Evolutionary conservation across 1,140 invertebrate genomes (phyloP).

Genomic region (Aphelenchoides besseyi): DNA sequence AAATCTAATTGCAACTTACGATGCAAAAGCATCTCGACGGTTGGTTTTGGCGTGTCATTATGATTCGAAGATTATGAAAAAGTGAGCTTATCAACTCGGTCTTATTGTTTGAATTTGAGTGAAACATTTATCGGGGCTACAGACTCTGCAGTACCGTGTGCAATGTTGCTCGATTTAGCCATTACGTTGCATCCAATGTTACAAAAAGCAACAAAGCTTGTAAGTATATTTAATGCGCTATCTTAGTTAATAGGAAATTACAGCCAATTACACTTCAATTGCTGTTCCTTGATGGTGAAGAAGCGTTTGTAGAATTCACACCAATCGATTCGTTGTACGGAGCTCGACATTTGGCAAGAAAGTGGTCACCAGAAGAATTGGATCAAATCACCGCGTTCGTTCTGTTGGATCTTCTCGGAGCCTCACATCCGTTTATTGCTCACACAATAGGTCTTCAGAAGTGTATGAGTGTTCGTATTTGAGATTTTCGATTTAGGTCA

Average conservation of each 20-base stretch:
- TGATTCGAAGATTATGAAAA: slow-evolving; percentile 75
- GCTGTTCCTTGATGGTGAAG: slow-evolving; percentile 96
- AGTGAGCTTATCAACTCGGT: slow-evolving; percentile 33
- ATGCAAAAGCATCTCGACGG: slow-evolving; percentile 76
- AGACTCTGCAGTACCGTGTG: slow-evolving; percentile 95
- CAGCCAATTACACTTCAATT: slow-evolving; percentile 80
- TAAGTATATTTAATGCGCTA: slow-evolving; percentile 7
- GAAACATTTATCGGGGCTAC: slow-evolving; percentile 82
- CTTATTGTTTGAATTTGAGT: slow-evolving; percentile 43
- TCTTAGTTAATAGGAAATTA: slow-evolving; percentile 35
- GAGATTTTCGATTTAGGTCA: slow-evolving; percentile 73
- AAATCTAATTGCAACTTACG: slow-evolving; percentile 59
- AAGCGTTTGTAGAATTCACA: slow-evolving; percentile 85
- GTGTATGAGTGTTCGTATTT: too few species aligned
- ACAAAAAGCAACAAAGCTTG: slow-evolving; percentile 44
- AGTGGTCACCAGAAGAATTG: slow-evolving; percentile 70
- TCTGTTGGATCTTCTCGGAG: slow-evolving; percentile 84
- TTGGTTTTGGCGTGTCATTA: slow-evolving; percentile 88
- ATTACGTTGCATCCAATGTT: slow-evolving; percentile 71
- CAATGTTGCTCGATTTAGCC: slow-evolving; percentile 86
- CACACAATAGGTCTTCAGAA: slow-evolving; percentile 80
- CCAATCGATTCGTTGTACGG: slow-evolving; percentile 88
- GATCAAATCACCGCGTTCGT: slow-evolving; percentile 79
- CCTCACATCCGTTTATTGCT: slow-evolving; percentile 76
- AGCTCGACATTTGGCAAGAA: slow-evolving; percentile 78